Evolutionary conservation across 1,140 invertebrate species (phyloP), one percentile per base, ranked within the genome.

Genomic region (Eupristina koningsbergeri): DNA sequence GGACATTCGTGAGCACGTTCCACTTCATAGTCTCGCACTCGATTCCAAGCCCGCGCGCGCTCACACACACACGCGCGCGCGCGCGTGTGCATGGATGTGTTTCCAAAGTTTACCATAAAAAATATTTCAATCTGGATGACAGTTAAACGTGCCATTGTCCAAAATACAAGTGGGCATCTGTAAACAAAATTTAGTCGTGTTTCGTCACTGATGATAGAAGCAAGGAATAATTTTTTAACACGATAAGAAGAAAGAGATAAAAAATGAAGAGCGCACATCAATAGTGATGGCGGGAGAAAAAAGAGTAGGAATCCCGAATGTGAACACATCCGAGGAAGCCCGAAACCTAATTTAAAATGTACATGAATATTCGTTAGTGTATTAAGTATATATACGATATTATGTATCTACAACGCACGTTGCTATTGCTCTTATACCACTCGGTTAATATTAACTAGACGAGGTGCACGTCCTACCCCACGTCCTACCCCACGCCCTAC

Each of bases 381-480:
- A 85, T 91, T 90, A 89, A 87, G 87, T 39, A 15, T 80, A 75
- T 74, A 34, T 86, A 87, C 87, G 86, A 88, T 89, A 90, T 90
- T 90, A 90, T 85, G 86, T 88, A 89, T 87, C 87, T 89, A 88
- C 88, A 89, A 88, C 89, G 90, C n/a, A n/a, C n/a, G n/a, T n/a
- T n/a, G 86, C 87, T 86, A 86, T 86, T 58, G 77, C 86, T 84
- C 87, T 82, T 88, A 86, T 84, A 88, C 84, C 83, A 85, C 80
- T 86, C 85, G 63, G 88, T 90, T 90, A 90, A 90, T 90, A 90
- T 90, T 90, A 90, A 90, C 87, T 86, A 88, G 81, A 78, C 63
- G 53, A 81, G 78, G 31, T 63, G 26, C 64, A 31, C 29, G 22
- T 73, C 31, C 19, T 39, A 53, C 29, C n/a, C 22, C 6, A 11